phyloP scores from a whole-genome alignment of 2,888 invertebrate genomes.

The Allophyes oxyacanthae region DNA sequence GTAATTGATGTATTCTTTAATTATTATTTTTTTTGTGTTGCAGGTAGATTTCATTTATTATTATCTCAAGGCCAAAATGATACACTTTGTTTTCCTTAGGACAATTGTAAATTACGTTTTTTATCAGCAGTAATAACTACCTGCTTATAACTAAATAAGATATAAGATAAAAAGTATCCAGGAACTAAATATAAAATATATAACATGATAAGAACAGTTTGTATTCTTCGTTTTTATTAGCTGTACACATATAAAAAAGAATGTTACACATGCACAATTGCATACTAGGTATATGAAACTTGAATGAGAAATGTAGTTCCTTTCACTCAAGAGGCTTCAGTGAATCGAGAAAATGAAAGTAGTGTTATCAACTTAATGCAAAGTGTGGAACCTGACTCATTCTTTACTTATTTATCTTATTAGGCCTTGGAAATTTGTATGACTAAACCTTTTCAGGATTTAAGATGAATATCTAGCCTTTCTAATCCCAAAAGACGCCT shows the following conservation, averaged over 20 bases:
- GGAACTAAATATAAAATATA: slow-evolving; percentile 24
- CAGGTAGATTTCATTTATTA: slow-evolving; percentile 31
- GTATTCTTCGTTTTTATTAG: slow-evolving; percentile 15
- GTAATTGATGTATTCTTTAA: slow-evolving; percentile 67
- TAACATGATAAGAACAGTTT: slow-evolving; percentile 36
- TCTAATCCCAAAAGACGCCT: too few species aligned
- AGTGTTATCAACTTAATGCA: slow-evolving; percentile 57
- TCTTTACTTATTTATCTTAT: slow-evolving; percentile 19
- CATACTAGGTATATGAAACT: slow-evolving; percentile 15
- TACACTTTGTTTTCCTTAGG: slow-evolving; percentile 3
- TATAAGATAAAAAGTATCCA: slow-evolving; percentile 28
- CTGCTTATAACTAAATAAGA: slow-evolving; percentile 27
- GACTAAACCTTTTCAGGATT: slow-evolving; percentile 8
- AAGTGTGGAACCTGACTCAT: slow-evolving; percentile 42
- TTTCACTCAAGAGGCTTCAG: slow-evolving; percentile 62
- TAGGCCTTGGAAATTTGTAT: slow-evolving; percentile 16
- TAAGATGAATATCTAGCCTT: neutral
- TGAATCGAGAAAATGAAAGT: slow-evolving; percentile 75
- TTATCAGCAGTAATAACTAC: slow-evolving; percentile 31
- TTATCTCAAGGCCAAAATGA: slow-evolving; percentile 15
- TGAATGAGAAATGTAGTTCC: slow-evolving; percentile 50
- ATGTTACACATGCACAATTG: neutral
- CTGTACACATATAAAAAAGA: slow-evolving; percentile 3
- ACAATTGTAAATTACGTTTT: slow-evolving; percentile 2
- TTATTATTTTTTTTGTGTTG: neutral